Base-by-base conservation (phyloP, 1,140 invertebrate species). In the Cheumatopsyche charites region DNA sequence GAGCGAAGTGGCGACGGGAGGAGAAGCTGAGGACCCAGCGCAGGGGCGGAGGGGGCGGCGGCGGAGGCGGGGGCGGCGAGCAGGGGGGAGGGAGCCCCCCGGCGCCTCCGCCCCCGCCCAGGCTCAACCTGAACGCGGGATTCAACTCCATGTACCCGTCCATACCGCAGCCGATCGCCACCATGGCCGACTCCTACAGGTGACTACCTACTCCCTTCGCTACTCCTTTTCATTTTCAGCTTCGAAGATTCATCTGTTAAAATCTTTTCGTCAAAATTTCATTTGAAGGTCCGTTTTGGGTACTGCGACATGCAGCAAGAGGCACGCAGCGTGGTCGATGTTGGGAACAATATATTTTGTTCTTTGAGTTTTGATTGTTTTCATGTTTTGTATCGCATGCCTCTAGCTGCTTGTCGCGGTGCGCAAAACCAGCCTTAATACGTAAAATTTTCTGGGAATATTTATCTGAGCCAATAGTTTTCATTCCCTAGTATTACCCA, bases 1-100 rank as follows among this genome's bases (percentile, higher is more conserved):
- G 98, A 72, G 98, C 97, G 68, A 99, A 99, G 88, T 99, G 96
- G 96, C 88, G 97, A 74, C 89, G 98, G 45, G 98, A 99, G 83
- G 97, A 99, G 83, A 99, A 99, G 86, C 87, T 98, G 75, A 88
- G 96, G 58, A 95, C 92, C 80, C 95, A 97, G 84, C 84, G 94
- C 65, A 88, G 92, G 70, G 87, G 86, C 73, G 90, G 86, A 49
- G 3, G 29, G 29, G 88, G 88, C 82, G 82, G 85, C 83, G 79
- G 81, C 81, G 78, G 84, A 84, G 82, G 69, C 17, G 70, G 83
- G 80, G 78, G 80, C 81, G 82, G 47, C n/a, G 73, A 74, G n/a
- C 62, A 79, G 75, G 70, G 78, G 76, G 62, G 79, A 76, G n/a
- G 72, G 71, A 42, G 77, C 78, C 87, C 87, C 68, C 86, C 85